Evolutionary conservation across 2,888 invertebrate species (phyloP).

Genomic region (Catocala sponsa): DNA sequence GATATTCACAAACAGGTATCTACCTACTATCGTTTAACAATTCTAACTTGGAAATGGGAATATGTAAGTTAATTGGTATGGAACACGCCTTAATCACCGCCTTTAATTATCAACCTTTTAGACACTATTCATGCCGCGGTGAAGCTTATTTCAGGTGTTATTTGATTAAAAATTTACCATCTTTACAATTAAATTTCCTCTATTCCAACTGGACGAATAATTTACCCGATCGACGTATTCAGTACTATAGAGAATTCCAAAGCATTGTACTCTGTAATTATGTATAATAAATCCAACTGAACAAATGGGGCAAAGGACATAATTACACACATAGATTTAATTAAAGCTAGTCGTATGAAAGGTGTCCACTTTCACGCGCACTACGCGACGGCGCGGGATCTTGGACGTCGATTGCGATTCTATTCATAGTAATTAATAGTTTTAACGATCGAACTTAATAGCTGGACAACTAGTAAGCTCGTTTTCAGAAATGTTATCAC

Average conservation of each 20-base stretch:
- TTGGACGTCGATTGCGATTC: conserved; percentile 59
- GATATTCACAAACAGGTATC: conserved; percentile 28
- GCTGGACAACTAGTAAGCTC: conserved; percentile 39
- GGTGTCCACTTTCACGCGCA: conserved; percentile 84
- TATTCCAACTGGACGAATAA: conserved; percentile 63
- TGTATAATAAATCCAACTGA: conserved; percentile 72
- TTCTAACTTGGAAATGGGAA: conserved; percentile 40
- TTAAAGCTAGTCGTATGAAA: conserved; percentile 78
- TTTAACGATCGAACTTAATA: conserved; percentile 48
- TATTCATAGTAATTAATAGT: conserved; percentile 66
- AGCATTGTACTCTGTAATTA: conserved; percentile 77
- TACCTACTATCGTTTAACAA: conserved; percentile 36
- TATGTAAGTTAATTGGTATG: conserved; percentile 48
- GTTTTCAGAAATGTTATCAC: conserved; percentile 43
- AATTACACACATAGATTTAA: conserved; percentile 79
- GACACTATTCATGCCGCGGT: conserved; percentile 59
- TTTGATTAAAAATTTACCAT: conserved; percentile 81
- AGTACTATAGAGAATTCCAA: conserved; percentile 71
- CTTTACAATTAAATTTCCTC: conserved; percentile 72
- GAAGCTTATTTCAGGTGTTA: conserved; percentile 86
- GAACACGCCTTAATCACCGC: conserved; percentile 61
- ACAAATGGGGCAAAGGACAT: conserved; percentile 85
- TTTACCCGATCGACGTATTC: conserved; percentile 68
- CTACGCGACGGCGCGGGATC: conserved; percentile 61
- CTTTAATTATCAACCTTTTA: conserved; percentile 73